Base-by-base conservation (phyloP, 2,888 invertebrate species). In the Sepiola atlantica region DNA sequence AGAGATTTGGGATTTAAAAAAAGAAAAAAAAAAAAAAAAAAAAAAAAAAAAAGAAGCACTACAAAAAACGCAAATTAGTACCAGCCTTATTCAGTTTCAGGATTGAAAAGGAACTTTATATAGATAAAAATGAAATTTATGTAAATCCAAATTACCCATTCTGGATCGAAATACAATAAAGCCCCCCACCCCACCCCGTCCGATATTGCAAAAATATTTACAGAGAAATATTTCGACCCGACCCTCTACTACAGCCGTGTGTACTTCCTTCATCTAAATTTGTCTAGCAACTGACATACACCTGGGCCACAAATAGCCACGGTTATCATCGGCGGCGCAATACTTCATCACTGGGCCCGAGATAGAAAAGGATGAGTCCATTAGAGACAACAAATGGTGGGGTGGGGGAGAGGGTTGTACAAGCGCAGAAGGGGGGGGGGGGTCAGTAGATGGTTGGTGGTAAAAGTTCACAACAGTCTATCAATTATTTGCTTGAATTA, bases 171-270 rank as follows among this genome's bases (percentile, higher is more conserved):
- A 21, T 16, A 77, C 77, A n/a, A 77, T 77, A 77, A 77, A 77
- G n/a, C n/a, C n/a, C n/a, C n/a, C n/a, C n/a, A n/a, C n/a, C n/a
- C n/a, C n/a, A n/a, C n/a, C n/a, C n/a, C 77, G 14, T 77, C n/a
- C 77, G 77, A 77, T n/a, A 77, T 77, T 77, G 77, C 77, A 77
- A 77, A 77, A 77, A 77, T 77, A 77, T 77, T 77, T 77, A 77
- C 32, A 77, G 8, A n/a, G n/a, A 77, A 32, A 77, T 77, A 77
- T 77, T 77, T 77, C 32, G 77, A 45, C 45, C 45, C 77, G 18
- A 14, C n/a, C 77, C 4, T 28, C 61, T 21, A 18, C 20, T n/a
- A 16, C 77, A 77, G n/a, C 77, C n/a, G 16, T n/a, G n/a, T 77
- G 77, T n/a, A 77, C 77, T 77, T n/a, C 32, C 77, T 77, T 77